Percentiles rank a stretch among this genome's conserved stretches.
These are phyloP conservation scores for Bactericera cockerelli DNA, from an alignment of 1,140 invertebrate genomes.

Conservation along the genomic window DNA sequence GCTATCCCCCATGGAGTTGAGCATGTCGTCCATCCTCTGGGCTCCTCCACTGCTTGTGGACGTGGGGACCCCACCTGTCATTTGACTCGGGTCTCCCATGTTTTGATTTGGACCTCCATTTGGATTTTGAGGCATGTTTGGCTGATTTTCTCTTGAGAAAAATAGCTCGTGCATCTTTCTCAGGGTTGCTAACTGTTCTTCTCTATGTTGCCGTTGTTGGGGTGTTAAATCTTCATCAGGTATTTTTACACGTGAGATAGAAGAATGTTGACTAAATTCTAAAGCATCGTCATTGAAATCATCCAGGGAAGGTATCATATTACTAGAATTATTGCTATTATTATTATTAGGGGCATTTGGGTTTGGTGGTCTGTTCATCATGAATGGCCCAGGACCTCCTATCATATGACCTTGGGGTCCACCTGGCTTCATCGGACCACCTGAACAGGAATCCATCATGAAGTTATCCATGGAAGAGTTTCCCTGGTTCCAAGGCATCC, in stretches of 20 bases:
- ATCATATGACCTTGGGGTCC: conserved; percentile 27
- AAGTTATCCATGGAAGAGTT: conserved; percentile 22
- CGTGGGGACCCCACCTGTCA: conserved; percentile 30
- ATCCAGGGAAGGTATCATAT: conserved; percentile 23
- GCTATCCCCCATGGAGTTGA: conserved; percentile 33
- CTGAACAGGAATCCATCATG: conserved; percentile 30
- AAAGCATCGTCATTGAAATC: conserved; percentile 21
- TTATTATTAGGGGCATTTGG: conserved; percentile 17
- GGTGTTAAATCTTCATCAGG: conserved; percentile 94
- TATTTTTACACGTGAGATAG: conserved; percentile 49
- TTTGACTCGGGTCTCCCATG: conserved; percentile 22
- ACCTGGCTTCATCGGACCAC: conserved; percentile 29
- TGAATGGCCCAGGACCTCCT: conserved; percentile 31
- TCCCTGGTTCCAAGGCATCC: conserved; percentile 11
- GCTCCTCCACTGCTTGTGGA: conserved; percentile 27
- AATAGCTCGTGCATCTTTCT: conserved; percentile 85
- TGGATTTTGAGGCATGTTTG: conserved; percentile 25
- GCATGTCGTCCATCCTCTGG: conserved; percentile 33
- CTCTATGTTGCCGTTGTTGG: conserved; percentile 82
- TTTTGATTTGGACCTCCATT: conserved; percentile 28
- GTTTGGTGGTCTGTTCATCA: conserved; percentile 20
- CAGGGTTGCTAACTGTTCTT: conserved; percentile 79
- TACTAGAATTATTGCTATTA: not conserved
- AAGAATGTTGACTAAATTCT: conserved; percentile 11
- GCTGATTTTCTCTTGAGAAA: conserved; percentile 52